Evolutionary conservation across 1,140 invertebrate genomes (phyloP).

Genomic region (Trichogramma pretiosum): DNA sequence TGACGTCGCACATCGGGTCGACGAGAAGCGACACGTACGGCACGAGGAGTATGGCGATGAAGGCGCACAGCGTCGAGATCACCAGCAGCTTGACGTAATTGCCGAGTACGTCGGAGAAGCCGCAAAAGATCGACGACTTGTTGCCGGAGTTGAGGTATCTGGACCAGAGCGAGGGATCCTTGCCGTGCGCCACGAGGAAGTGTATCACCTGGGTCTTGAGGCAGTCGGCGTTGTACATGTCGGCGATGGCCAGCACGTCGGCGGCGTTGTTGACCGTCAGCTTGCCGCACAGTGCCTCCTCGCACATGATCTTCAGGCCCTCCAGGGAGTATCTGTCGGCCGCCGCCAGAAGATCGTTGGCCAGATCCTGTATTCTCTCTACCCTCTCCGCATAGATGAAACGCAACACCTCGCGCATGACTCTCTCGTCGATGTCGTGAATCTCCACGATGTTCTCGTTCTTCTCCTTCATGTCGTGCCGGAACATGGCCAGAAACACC

Average conservation of each 20-base stretch:
- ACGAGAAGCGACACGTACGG: constrained; percentile 7
- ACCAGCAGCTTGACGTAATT: constrained; percentile 10
- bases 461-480: constrained; percentile 60
- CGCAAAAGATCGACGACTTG: background rate
- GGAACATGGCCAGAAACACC: constrained; percentile 63
- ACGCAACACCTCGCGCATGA: constrained; percentile 90
- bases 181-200: constrained; percentile 47
- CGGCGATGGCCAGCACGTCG: constrained; percentile 93
- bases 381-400: constrained; percentile 97
- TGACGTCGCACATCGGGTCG: constrained; percentile 12
- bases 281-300: constrained; percentile 92
- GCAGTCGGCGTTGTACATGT: constrained; percentile 97
- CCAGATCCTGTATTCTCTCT: constrained; percentile 93
- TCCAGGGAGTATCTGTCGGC: constrained; percentile 97
- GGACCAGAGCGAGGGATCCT: constrained; percentile 9
- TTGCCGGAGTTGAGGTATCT: constrained; percentile 1
- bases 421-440: constrained; percentile 92
- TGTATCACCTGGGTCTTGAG: constrained; percentile 97
- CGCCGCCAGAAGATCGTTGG: constrained; percentile 91
- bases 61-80: constrained; percentile 5
- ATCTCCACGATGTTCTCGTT: constrained; percentile 95
- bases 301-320: constrained; percentile 98
- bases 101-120: constrained; percentile 4
- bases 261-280: constrained; percentile 93
- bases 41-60: constrained; percentile 6